Base-by-base conservation (phyloP, 2,888 invertebrate genomes). In the Agrilus mali region DNA sequence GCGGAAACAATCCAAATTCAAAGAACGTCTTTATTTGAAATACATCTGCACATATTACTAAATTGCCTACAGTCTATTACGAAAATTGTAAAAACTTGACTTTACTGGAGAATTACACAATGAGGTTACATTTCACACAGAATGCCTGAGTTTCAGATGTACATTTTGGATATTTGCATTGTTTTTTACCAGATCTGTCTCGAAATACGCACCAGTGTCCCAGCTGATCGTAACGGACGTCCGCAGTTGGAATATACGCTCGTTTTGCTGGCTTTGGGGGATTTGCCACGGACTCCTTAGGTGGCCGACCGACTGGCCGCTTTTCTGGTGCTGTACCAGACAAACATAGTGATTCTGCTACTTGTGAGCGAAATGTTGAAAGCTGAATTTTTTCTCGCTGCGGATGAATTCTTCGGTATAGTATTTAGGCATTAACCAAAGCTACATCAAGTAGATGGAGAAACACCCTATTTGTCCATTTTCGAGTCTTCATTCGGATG, bases 401-500 rank as follows among this genome's bases (percentile, higher is more conserved):
- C 41, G 44, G 20, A 40, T 45, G 33, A 50, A 50, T 20, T 37
- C 48, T 43, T 39, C 36, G 31, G 13, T 42, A 36, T 7, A 42
- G 32, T 31, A 50, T 14, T 16, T 48, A 50, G 12, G 50, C 36
- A 46, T 51, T 53, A 20, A 45, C 43, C 33, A 44, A 40, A 8
- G 50, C 46, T 41, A 53, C 46, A 47, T 51, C 49, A 12, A 42
- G 3, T 7, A 42, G 16, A n/a, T 37, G 41, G 16, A 13, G 31
- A 17, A 36, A 42, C 13, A 51, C 44, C n/a, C 48, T 39, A 16
- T 44, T 48, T 22, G 49, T 36, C 45, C 43, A 47, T 40, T 51
- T 49, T 36, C 46, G 32, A 4, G 48, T 47, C 45, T 49, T 47
- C 33, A 51, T 49, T 16, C 40, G 47, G 16, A 53, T 48, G 20